Percentiles rank a stretch among this genome's conserved stretches.
Evolutionary conservation across 2,113 vertebrate species (phyloP).

Genomic region (Salvelinus sp.): DNA sequence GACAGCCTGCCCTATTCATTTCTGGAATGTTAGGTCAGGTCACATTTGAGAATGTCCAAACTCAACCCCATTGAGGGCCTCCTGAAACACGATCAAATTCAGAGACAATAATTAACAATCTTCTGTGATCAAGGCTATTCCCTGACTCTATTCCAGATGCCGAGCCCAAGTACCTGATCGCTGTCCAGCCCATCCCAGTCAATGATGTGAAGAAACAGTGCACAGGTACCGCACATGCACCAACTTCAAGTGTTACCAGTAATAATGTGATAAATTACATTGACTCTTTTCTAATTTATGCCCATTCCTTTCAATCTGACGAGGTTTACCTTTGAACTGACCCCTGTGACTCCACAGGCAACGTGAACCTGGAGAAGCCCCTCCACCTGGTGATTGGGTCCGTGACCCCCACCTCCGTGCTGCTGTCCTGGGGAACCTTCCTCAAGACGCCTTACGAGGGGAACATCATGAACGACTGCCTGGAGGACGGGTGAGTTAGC

Average conservation of each 20-base stretch:
- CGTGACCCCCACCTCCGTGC: conserved; percentile 86
- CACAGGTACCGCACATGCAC: conserved; percentile 73
- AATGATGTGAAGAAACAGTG: conserved; percentile 88
- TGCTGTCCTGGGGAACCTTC: conserved; percentile 93
- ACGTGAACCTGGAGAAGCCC: conserved; percentile 83
- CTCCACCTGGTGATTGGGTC: conserved; percentile 90
- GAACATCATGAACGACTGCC: conserved; percentile 84
- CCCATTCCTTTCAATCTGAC: too few relatives aligned
- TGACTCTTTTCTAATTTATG: too few relatives aligned
- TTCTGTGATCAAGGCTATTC: background rate
- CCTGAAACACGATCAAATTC: too few relatives aligned
- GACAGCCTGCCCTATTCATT: too few relatives aligned
- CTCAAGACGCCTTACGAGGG: conserved; percentile 88
- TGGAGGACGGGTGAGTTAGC: conserved; percentile 83
- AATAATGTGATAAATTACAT: too few relatives aligned
- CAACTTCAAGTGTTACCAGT: too few relatives aligned
- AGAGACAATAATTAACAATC: too few relatives aligned
- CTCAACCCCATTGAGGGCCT: too few relatives aligned
- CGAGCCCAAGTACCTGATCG: conserved; percentile 91
- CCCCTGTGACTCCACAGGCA: conserved; percentile 70
- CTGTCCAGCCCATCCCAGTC: conserved; percentile 80
- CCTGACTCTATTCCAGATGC: conserved; percentile 81
- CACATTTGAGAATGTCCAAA: too few relatives aligned
- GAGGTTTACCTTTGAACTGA: too few relatives aligned
- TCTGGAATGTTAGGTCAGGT: too few relatives aligned